Evolutionary conservation across 2,797 vertebrate genomes (phyloP), one percentile per base, ranked within the genome.

Genomic region (Fistularia commersonii): DNA sequence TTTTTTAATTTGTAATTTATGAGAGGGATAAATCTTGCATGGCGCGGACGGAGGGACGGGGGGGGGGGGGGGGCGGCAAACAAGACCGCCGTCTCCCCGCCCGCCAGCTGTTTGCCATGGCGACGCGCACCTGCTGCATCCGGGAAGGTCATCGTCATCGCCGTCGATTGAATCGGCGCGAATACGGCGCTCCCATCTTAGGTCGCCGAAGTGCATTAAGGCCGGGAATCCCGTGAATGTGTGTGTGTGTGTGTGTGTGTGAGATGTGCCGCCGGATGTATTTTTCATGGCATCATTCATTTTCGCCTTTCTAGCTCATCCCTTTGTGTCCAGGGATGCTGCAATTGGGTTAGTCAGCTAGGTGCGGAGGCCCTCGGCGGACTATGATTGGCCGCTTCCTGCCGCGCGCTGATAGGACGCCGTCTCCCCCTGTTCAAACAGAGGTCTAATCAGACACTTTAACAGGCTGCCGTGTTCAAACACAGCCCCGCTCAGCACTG

Each of bases 401-500:
- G 71, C 63, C 35, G 13, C 50, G 60, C 57, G 73, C 81, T 75
- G 80, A 79, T 83, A 67, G 76, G 79, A 70, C 45, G 57, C 64
- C 70, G 77, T 66, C 73, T 76, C 70, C 68, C 50, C 15, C 80
- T 82, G 76, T 85, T 82, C 81, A 87, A 85, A 87, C 71, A 81
- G 46, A 52, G 65, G 50, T 80, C 75, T 83, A 85, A 87, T 89
- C 82, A 80, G 71, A 74, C 76, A 72, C 77, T 66, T 70, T 70
- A 76, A 79, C 81, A 82, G 80, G 77, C 73, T 68, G 70, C 65
- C 65, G 64, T 83, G 77, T 80, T 81, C 82, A 87, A 87, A 87
- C 80, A 87, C 65, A 80, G n/a, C 79, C 64, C 13, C 53, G 55
- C 52, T 78, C 65, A 65, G 63, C 57, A 57, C 61, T 40, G 46